Conservation (phyloP, 2,797 vertebrate species). For the Psittacula echo region DNA sequence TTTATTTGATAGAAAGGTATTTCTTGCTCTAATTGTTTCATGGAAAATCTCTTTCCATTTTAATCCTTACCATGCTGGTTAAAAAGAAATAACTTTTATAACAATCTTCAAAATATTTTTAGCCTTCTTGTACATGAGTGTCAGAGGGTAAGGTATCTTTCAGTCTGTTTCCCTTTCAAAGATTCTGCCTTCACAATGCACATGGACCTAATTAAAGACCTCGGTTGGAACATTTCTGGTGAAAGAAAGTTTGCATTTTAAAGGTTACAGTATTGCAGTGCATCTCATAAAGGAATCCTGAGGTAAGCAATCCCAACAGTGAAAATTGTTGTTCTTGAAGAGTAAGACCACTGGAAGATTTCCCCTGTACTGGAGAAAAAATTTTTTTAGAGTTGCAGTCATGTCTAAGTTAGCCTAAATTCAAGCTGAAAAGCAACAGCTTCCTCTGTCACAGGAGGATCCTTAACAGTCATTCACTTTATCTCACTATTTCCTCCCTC, state of each 20-base stretch:
- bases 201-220: not conserved
- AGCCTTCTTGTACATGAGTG: not conserved
- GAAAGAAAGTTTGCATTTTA: not conserved
- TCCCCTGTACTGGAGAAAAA: not conserved
- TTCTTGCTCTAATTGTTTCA: constrained; percentile 9
- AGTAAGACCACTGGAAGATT: not conserved
- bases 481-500: not conserved
- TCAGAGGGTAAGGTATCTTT: not conserved
- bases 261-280: not conserved
- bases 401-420: not conserved
- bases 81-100: not conserved
- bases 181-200: not conserved
- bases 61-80: not conserved
- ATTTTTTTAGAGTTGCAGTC: not conserved
- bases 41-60: constrained; percentile 17
- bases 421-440: not conserved
- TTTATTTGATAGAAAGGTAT: constrained; percentile 37
- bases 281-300: not conserved
- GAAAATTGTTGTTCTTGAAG: not conserved
- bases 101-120: constrained; percentile 16
- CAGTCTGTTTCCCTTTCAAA: not conserved
- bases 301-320: not conserved
- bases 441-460: not conserved
- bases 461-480: not conserved
- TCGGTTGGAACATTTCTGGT: not conserved